Percentiles rank a stretch among this genome's conserved stretches.
Evolutionary conservation across 2,797 vertebrate genomes (phyloP).

Genomic region (Chelonia mydas): DNA sequence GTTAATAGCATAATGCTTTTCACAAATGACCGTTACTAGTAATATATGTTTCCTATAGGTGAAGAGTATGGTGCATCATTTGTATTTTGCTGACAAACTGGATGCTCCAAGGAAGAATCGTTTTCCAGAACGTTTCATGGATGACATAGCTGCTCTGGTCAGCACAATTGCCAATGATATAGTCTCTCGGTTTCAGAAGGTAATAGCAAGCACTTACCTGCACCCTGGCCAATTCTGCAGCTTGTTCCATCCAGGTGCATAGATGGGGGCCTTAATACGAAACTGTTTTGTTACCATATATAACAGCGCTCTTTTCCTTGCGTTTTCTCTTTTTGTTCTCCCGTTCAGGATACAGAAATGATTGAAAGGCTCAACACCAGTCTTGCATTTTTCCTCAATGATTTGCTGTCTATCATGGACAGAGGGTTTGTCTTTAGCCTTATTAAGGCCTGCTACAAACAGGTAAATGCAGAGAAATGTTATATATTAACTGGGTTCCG

Average conservation of each 20-base stretch:
- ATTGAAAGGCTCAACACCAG: constrained; percentile 97
- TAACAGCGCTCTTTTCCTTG: background rate
- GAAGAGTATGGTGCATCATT: constrained; percentile 98
- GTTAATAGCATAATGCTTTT: background rate
- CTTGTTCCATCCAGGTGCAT: background rate
- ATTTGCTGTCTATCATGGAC: constrained; percentile 97
- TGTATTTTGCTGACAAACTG: constrained; percentile 96
- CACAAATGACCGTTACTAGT: background rate
- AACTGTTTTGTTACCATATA: background rate
- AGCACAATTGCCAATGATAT: constrained; percentile 97
- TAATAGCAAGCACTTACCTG: constrained; percentile 71
- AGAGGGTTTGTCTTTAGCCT: constrained; percentile 96
- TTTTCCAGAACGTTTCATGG: constrained; percentile 99
- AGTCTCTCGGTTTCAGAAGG: constrained; percentile 98
- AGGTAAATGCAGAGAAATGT: constrained; percentile 83
- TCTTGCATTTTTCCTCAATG: constrained; percentile 97
- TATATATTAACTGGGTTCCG: background rate
- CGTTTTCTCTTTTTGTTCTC: constrained; percentile 1
- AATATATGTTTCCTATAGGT: constrained; percentile 84
- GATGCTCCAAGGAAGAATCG: constrained; percentile 94
- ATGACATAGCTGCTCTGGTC: constrained; percentile 95
- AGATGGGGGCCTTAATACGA: background rate
- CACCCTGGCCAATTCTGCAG: background rate
- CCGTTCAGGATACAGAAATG: constrained; percentile 92
- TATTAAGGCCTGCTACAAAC: constrained; percentile 95